Percentiles rank a stretch among this genome's conserved stretches.
Conservation (phyloP, 1,140 invertebrate species). For the Ostrea denselamellosa region DNA sequence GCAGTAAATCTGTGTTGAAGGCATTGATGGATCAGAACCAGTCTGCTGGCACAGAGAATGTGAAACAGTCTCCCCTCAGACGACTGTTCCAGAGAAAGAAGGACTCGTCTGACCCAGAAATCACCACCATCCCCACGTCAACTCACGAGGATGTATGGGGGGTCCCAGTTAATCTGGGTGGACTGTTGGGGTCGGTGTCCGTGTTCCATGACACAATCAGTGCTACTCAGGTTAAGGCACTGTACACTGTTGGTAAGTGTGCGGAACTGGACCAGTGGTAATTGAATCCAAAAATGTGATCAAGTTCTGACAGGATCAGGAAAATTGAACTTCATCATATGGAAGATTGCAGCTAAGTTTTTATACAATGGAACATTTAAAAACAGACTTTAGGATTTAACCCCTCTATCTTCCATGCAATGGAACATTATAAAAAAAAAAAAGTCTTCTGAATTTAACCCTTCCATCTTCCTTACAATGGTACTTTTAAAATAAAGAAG, state of each 20-base stretch:
- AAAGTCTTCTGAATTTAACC: too few species aligned
- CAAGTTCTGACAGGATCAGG: too few species aligned
- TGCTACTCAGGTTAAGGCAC: conserved; percentile 76
- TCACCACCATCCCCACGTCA: conserved; percentile 80
- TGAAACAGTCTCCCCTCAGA: conserved; percentile 63
- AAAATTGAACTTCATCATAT: too few species aligned
- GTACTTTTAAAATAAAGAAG: too few species aligned
- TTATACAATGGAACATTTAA: too few species aligned
- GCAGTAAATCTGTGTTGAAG: conserved; percentile 47
- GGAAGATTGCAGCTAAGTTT: too few species aligned
- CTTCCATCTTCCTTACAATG: too few species aligned
- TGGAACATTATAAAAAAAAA: too few species aligned
- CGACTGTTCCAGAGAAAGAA: conserved; percentile 60
- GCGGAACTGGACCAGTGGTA: background rate
- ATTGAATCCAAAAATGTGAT: too few species aligned
- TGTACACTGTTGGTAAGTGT: conserved; percentile 76
- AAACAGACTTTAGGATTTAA: too few species aligned
- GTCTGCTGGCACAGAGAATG: conserved; percentile 46
- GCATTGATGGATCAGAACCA: conserved; percentile 50
- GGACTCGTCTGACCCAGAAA: conserved; percentile 76
- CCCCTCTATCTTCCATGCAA: too few species aligned
- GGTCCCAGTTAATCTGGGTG: conserved; percentile 78
- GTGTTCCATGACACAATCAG: conserved; percentile 80
- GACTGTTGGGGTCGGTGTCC: conserved; percentile 81
- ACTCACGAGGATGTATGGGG: conserved; percentile 82